Conservation (phyloP, 2,888 invertebrate genomes). For the Harpagoxenus sublaevis region DNA sequence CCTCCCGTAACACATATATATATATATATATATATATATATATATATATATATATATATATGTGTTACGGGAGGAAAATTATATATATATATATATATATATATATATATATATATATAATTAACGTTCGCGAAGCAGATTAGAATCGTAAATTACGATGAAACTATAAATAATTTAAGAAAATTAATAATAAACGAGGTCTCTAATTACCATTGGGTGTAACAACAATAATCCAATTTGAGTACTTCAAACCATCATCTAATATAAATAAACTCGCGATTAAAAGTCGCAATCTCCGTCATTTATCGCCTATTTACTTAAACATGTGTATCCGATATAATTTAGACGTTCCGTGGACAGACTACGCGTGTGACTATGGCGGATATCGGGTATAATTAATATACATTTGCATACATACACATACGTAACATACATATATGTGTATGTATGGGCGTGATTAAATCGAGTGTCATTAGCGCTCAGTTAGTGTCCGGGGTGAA, state of each 20-base stretch:
- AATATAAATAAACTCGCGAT: not conserved
- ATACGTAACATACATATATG: not conserved
- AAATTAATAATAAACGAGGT: not conserved
- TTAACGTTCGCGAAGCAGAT: not conserved
- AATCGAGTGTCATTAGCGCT: conserved; percentile 45
- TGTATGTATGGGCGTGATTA: not conserved
- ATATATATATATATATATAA: not conserved
- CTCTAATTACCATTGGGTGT: not conserved
- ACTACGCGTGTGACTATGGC: not conserved
- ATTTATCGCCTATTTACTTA: conserved; percentile 11
- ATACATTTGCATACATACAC: not conserved
- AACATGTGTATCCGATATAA: conserved; percentile 6
- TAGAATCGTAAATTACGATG: not conserved
- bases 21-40: no score
- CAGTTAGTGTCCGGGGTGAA: conserved; percentile 20
- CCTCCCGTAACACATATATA: not conserved
- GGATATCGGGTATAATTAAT: conserved; percentile 23
- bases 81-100: not conserved
- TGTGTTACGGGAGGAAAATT: no score
- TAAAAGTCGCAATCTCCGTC: not conserved
- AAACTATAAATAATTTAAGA: not conserved
- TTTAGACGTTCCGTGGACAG: conserved; percentile 6
- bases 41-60: no score
- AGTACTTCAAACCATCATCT: not conserved
- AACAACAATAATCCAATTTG: not conserved